phyloP scores from a whole-genome alignment of 1,140 invertebrate species.

The Lepidurus arcticus region DNA sequence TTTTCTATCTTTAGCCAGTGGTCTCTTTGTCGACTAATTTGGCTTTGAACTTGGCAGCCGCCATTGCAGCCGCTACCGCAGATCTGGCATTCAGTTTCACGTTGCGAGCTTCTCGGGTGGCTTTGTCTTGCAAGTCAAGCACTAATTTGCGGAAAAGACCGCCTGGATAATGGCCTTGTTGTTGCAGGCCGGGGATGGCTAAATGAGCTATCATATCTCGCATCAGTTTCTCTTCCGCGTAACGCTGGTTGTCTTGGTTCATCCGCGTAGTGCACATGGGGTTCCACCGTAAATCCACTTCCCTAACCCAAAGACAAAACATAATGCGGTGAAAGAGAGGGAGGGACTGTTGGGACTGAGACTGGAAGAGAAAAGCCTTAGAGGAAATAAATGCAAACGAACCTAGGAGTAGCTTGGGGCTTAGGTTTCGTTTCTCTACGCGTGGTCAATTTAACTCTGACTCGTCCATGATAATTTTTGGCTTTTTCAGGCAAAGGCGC shows the following conservation, averaged over 20 bases:
- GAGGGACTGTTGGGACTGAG: not conserved
- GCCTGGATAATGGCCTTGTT: not conserved
- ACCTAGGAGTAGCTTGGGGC: not conserved
- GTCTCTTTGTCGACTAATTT: constrained; percentile 21
- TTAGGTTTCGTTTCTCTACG: constrained; percentile 8
- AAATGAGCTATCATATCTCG: constrained; percentile 2
- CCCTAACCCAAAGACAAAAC: not conserved
- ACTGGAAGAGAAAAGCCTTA: not conserved
- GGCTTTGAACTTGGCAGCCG: constrained; percentile 27
- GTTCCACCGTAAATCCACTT: constrained; percentile 30
- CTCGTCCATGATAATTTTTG: not conserved
- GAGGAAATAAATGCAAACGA: not conserved
- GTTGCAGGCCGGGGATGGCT: not conserved
- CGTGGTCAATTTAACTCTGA: not conserved
- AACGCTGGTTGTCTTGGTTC: constrained; percentile 29
- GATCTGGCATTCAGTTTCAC: constrained; percentile 24
- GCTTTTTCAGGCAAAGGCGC: not conserved
- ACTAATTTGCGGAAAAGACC: constrained; percentile 23
- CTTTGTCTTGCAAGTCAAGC: constrained; percentile 24
- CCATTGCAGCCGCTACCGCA: constrained; percentile 23
- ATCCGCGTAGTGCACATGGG: constrained; percentile 24
- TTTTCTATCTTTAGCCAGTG: not conserved
- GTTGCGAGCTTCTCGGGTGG: constrained; percentile 18
- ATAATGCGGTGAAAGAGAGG: not conserved
- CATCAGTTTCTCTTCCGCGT: constrained; percentile 26